A percentile compares a stretch with the other conserved stretches of the same genome.
phyloP scores from a whole-genome alignment of 37 sponge, comb jelly and placozoan genomes.

The Tethya wilhelma region DNA sequence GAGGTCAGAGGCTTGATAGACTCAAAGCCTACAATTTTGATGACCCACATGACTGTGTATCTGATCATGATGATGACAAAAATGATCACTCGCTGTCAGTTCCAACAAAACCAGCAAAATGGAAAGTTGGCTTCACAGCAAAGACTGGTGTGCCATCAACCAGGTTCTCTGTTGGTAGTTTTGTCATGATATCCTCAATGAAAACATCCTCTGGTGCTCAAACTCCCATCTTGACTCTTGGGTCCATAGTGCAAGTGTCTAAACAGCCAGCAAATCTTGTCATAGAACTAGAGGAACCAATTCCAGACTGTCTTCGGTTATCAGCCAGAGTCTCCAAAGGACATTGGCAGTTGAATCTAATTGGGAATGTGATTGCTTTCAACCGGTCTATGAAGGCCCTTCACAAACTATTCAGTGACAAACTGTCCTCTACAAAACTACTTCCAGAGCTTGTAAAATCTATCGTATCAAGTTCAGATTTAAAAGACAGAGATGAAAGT shows the following conservation, averaged over 20 bases:
- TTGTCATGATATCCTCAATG: constrained; percentile 49
- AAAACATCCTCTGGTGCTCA: background rate
- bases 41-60: constrained; percentile 2
- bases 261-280: constrained; percentile 49
- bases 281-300: constrained; percentile 45
- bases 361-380: constrained; percentile 73
- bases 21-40: constrained; percentile 11
- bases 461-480: background rate
- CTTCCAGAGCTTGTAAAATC: constrained; percentile 21
- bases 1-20: too few relatives aligned
- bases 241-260: constrained; percentile 32
- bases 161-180: constrained; percentile 38
- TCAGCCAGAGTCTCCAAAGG: constrained; percentile 31
- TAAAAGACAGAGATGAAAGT: background rate
- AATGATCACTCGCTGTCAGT: background rate
- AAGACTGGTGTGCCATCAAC: background rate
- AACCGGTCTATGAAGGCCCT: constrained; percentile 51
- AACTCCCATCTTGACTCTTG: constrained; percentile 24
- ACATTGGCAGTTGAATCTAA: constrained; percentile 60
- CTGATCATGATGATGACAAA: background rate
- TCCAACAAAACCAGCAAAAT: too few relatives aligned
- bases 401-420: background rate
- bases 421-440: background rate
- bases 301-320: constrained; percentile 46
- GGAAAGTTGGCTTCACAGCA: too few relatives aligned